Conservation (phyloP, 2,888 invertebrate genomes). For the Ochropleura plecta region DNA sequence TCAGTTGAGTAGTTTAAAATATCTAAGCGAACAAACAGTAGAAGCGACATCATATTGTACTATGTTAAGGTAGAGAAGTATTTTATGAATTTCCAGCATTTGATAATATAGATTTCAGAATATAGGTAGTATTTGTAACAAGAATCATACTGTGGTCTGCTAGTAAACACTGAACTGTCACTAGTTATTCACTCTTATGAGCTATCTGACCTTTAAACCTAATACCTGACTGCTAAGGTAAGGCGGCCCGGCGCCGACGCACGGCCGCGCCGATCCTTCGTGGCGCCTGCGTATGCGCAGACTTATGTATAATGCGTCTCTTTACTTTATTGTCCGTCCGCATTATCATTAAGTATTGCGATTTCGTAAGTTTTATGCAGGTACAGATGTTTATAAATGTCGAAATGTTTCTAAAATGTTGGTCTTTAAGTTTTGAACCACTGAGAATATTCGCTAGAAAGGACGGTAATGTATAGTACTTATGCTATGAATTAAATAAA, state of each 20-base stretch:
- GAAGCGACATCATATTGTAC: too few species aligned
- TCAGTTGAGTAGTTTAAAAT: too few species aligned
- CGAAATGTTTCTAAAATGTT: conserved; percentile 8
- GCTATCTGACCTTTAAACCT: conserved; percentile 60
- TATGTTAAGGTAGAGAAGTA: neutral
- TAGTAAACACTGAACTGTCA: conserved; percentile 54
- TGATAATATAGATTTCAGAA: neutral
- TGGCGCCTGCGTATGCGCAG: conserved; percentile 50
- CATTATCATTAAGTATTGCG: conserved; percentile 27
- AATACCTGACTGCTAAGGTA: conserved; percentile 60
- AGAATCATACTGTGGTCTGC: conserved; percentile 27
- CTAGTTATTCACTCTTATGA: conserved; percentile 57
- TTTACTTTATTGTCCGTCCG: conserved; percentile 33
- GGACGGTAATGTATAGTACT: neutral
- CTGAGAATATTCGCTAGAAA: conserved; percentile 10
- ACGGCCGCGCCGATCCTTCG: conserved; percentile 43
- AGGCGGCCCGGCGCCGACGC: conserved; percentile 50
- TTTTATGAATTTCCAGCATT: neutral
- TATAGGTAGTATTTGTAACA: conserved; percentile 27
- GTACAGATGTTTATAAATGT: conserved; percentile 15
- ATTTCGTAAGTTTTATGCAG: conserved; percentile 3
- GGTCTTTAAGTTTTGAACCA: neutral
- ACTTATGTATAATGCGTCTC: conserved; percentile 30
- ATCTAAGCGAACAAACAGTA: too few species aligned
- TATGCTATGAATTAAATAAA: neutral